Percentiles rank a stretch among this genome's conserved stretches.
phyloP scores from a whole-genome alignment of 2,888 invertebrate genomes.

The Apantesis nais region DNA sequence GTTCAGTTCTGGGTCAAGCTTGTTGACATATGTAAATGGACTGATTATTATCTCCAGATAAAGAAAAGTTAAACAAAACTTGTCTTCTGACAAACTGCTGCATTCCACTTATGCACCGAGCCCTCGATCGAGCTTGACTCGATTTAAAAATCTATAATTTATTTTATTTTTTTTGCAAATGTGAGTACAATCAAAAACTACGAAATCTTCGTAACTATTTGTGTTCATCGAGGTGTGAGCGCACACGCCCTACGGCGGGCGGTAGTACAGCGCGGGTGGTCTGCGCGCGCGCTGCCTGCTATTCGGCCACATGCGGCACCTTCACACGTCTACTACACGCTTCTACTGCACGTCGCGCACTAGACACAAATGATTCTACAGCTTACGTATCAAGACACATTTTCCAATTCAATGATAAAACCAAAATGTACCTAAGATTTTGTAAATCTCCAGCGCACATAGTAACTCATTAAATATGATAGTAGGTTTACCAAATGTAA shows the following conservation, averaged over 20 bases:
- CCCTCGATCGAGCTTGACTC: background rate
- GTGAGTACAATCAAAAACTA: slow-evolving; percentile 38
- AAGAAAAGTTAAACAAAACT: slow-evolving; percentile 36
- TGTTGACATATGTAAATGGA: slow-evolving; percentile 77
- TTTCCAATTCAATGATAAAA: slow-evolving; percentile 47
- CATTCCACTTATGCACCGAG: background rate
- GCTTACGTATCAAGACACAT: slow-evolving; percentile 52
- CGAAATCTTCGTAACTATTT: slow-evolving; percentile 48
- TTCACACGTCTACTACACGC: slow-evolving; percentile 75
- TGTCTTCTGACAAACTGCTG: slow-evolving; percentile 26
- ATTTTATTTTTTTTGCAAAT: slow-evolving; percentile 46
- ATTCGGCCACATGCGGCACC: slow-evolving; percentile 65
- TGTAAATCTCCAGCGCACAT: slow-evolving; percentile 45
- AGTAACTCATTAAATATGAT: slow-evolving; percentile 71
- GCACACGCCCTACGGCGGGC: slow-evolving; percentile 67
- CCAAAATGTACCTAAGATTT: slow-evolving; percentile 56
- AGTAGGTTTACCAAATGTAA: slow-evolving; percentile 73
- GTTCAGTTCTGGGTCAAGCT: slow-evolving; percentile 63
- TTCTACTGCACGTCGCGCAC: slow-evolving; percentile 48
- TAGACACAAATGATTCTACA: slow-evolving; percentile 54
- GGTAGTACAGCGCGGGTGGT: slow-evolving; percentile 80
- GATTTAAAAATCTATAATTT: slow-evolving; percentile 12
- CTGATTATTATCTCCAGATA: slow-evolving; percentile 64
- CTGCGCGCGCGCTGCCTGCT: slow-evolving; percentile 68
- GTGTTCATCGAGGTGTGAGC: slow-evolving; percentile 60